These are phyloP conservation scores for Lasioglossum leucozonium DNA, from an alignment of 2,888 invertebrate genomes.

Conservation along the genomic window DNA sequence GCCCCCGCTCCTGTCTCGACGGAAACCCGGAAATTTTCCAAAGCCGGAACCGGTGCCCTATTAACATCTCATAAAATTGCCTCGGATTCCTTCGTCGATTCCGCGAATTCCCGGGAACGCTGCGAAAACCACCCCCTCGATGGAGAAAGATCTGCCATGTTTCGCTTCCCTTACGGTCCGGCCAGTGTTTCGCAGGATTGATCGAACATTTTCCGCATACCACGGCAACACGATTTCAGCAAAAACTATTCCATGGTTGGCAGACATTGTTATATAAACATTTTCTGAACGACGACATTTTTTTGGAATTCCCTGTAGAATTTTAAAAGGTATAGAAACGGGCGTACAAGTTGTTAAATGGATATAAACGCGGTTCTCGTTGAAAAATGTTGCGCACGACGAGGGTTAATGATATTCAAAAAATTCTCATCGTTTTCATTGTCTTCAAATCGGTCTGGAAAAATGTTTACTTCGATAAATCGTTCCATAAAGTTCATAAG, in stretches of 20 bases:
- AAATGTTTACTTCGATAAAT: no score
- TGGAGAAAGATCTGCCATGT: neutral
- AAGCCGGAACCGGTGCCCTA: constrained; percentile 2
- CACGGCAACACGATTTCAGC: neutral
- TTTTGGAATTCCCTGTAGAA: neutral
- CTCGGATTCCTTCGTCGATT: constrained; percentile 7
- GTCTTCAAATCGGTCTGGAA: no score
- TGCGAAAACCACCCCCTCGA: neutral
- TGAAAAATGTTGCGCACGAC: no score
- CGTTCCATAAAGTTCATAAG: no score
- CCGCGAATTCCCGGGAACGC: neutral
- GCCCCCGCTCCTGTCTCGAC: neutral
- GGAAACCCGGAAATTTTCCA: constrained; percentile 32
- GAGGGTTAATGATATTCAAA: no score
- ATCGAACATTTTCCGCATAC: neutral
- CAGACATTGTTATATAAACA: no score
- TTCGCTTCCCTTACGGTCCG: neutral
- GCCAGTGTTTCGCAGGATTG: neutral
- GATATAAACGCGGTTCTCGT: no score
- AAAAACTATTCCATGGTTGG: neutral
- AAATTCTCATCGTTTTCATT: no score
- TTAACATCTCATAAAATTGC: constrained; percentile 20
- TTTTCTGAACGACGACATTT: no score
- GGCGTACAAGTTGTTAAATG: no score
- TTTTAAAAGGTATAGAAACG: no score